Evolutionary conservation across 1,140 invertebrate genomes (phyloP).

Genomic region (Trichonephila clavata): DNA sequence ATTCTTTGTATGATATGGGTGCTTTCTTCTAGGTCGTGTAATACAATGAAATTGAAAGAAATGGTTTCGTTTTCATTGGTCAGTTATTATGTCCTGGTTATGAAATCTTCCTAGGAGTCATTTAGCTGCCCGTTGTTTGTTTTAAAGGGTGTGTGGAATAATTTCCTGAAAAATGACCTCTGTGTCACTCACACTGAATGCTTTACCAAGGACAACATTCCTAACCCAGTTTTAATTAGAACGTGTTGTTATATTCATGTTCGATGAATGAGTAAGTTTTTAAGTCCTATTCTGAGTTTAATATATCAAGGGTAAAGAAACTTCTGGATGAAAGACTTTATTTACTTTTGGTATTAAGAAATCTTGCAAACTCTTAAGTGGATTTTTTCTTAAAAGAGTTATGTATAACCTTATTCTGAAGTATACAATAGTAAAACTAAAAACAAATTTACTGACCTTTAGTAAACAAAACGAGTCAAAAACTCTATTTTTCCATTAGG

Average conservation of each 20-base stretch:
- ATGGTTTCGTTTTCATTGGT: background rate
- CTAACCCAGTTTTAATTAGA: conserved; percentile 34
- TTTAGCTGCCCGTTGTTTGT: background rate
- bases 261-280: no score
- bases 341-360: no score
- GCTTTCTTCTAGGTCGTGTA: background rate
- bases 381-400: no score
- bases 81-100: background rate
- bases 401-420: no score
- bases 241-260: background rate
- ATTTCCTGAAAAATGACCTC: conserved; percentile 33
- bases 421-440: no score
- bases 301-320: no score
- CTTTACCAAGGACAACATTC: conserved; percentile 40
- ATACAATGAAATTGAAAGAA: conserved; percentile 7
- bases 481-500: no score
- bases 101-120: background rate
- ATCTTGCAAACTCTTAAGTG: no score
- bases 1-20: background rate
- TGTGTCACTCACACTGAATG: background rate
- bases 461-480: no score
- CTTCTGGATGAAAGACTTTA: no score
- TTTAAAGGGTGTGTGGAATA: background rate
- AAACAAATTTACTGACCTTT: no score
- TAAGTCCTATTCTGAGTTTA: no score